A percentile compares a stretch with the other conserved stretches of the same genome.
Evolutionary conservation across 1,140 invertebrate genomes (phyloP).

Genomic region (Cydia strobilella): DNA sequence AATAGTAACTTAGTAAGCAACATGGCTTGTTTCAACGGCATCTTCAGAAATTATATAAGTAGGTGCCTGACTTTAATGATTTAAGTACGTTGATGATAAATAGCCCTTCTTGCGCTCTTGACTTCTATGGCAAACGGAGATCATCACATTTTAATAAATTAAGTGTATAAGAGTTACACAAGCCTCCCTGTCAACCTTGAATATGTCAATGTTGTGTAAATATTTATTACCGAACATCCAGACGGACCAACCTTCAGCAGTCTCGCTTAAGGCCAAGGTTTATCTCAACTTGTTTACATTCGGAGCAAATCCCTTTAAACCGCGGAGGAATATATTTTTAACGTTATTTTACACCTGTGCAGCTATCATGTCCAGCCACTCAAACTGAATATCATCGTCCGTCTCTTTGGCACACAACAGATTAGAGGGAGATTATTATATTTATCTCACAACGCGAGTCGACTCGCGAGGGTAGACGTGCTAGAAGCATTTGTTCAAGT

Average conservation of each 20-base stretch:
- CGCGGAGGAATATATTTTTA: slow-evolving; percentile 16
- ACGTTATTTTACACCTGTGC: neutral
- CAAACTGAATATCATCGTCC: neutral
- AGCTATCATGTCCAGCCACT: neutral
- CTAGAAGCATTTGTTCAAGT: too few relatives aligned
- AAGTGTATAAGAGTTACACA: neutral
- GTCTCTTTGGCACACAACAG: neutral
- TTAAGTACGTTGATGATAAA: too few relatives aligned
- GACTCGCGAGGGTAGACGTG: too few relatives aligned
- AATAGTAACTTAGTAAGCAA: too few relatives aligned
- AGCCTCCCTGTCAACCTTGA: neutral
- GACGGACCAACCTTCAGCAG: slow-evolving; percentile 17
- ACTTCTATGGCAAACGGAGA: neutral
- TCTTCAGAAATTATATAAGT: too few relatives aligned
- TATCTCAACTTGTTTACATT: slow-evolving; percentile 14
- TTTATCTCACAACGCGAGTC: too few relatives aligned
- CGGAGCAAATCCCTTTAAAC: slow-evolving; percentile 21
- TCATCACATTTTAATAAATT: neutral
- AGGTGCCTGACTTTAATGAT: too few relatives aligned
- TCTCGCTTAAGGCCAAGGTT: slow-evolving; percentile 1
- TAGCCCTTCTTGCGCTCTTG: neutral
- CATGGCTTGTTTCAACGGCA: too few relatives aligned
- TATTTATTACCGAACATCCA: slow-evolving; percentile 11
- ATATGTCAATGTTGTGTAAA: slow-evolving; percentile 11
- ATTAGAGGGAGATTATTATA: too few relatives aligned